A percentile compares a stretch with the other conserved stretches of the same genome.
These are phyloP conservation scores for Clarias magur DNA, from an alignment of 2,113 vertebrate species.

Conservation along the genomic window DNA sequence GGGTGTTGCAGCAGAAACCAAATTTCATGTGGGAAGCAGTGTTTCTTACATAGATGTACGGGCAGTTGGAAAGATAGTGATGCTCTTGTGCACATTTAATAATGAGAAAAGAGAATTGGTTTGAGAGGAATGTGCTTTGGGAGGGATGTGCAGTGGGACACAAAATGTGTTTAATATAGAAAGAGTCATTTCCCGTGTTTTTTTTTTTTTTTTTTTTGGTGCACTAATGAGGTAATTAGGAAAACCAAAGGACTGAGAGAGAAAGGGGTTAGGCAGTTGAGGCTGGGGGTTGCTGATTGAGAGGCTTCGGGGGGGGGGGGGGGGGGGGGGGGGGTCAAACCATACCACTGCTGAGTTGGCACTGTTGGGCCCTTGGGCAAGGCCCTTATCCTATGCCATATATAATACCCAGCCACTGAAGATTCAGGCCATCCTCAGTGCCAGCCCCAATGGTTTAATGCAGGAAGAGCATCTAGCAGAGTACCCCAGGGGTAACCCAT, in stretches of 20 bases:
- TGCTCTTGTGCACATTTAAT: background rate
- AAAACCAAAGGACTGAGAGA: background rate
- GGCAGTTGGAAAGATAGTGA: background rate
- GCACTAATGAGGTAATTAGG: background rate
- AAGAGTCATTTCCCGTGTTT: background rate
- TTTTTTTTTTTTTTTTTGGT: background rate
- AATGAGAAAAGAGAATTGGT: background rate
- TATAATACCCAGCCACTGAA: too few species aligned
- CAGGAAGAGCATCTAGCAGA: too few species aligned
- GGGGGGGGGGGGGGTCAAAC: too few species aligned
- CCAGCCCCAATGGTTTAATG: too few species aligned
- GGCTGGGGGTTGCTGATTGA: too few species aligned
- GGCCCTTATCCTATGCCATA: too few species aligned
- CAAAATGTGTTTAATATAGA: background rate
- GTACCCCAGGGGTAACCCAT: too few species aligned
- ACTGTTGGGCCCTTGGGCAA: too few species aligned
- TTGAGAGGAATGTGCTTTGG: background rate
- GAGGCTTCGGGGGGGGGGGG: too few species aligned
- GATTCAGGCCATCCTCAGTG: too few species aligned
- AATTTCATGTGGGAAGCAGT: background rate
- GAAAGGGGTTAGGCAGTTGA: background rate
- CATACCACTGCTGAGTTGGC: too few species aligned
- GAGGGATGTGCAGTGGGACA: background rate
- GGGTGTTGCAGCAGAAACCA: background rate
- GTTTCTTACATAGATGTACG: slow-evolving; percentile 1